Evolutionary conservation across 2,797 vertebrate species (phyloP).

Genomic region (Ceryle rudis): DNA sequence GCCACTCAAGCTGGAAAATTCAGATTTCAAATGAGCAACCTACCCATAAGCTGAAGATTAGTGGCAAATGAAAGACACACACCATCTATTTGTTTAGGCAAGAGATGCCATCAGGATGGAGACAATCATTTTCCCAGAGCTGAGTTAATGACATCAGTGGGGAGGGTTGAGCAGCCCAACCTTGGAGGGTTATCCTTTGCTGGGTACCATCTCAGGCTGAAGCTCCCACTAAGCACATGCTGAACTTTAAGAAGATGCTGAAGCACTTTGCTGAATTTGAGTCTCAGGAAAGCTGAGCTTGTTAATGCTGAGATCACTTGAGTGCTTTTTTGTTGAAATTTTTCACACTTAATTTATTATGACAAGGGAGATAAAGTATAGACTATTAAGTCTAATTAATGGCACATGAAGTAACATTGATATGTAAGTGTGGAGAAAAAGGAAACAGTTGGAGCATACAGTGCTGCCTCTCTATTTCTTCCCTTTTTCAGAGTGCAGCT

Average conservation of each 20-base stretch:
- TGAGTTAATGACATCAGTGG: background rate
- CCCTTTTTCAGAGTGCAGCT: background rate
- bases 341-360: conserved; percentile 43
- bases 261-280: background rate
- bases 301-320: background rate
- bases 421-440: background rate
- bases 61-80: background rate
- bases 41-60: background rate
- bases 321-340: background rate
- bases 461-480: background rate
- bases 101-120: background rate
- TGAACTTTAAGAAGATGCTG: background rate
- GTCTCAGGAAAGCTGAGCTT: background rate
- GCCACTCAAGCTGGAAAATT: conserved; percentile 17
- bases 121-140: background rate
- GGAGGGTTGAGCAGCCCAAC: background rate
- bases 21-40: background rate
- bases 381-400: conserved; percentile 55
- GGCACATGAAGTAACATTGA: background rate
- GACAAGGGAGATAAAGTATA: conserved; percentile 40
- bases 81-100: background rate
- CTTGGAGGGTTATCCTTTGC: background rate
- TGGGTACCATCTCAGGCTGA: background rate
- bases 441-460: fast-evolving
- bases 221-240: background rate